These are phyloP conservation scores for Ormia ochracea DNA, from an alignment of 2,888 invertebrate genomes.

Conservation along the genomic window DNA sequence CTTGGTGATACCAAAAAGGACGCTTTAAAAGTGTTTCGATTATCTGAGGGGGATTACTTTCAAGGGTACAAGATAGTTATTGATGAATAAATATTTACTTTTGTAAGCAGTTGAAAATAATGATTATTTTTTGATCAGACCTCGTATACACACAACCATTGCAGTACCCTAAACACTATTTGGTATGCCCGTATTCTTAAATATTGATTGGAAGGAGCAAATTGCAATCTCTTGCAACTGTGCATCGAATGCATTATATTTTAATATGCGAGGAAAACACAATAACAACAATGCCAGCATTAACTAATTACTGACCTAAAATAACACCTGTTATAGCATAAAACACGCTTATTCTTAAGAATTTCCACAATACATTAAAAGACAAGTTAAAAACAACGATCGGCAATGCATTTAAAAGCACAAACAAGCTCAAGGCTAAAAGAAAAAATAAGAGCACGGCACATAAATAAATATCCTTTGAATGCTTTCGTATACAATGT, in stretches of 20 bases:
- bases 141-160: no score
- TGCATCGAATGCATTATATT: neutral
- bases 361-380: conserved; percentile 30
- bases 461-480: conserved; percentile 36
- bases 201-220: neutral
- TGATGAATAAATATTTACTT: no score
- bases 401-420: conserved; percentile 13
- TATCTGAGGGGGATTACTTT: no score
- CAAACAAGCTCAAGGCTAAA: conserved; percentile 53
- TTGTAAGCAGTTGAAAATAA: no score
- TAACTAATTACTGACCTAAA: conserved; percentile 41
- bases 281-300: neutral
- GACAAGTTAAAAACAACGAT: neutral
- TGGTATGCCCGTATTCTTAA: no score
- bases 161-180: no score
- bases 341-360: conserved; percentile 36
- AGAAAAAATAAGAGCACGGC: neutral
- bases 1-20: no score
- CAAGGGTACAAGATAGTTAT: no score
- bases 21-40: no score
- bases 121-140: no score
- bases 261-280: neutral
- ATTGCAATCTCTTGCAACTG: neutral
- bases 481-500: conserved; percentile 24
- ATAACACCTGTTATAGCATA: conserved; percentile 50